These are phyloP conservation scores for Sepioteuthis lessoniana DNA, from an alignment of 2,888 invertebrate species.

Conservation along the genomic window DNA sequence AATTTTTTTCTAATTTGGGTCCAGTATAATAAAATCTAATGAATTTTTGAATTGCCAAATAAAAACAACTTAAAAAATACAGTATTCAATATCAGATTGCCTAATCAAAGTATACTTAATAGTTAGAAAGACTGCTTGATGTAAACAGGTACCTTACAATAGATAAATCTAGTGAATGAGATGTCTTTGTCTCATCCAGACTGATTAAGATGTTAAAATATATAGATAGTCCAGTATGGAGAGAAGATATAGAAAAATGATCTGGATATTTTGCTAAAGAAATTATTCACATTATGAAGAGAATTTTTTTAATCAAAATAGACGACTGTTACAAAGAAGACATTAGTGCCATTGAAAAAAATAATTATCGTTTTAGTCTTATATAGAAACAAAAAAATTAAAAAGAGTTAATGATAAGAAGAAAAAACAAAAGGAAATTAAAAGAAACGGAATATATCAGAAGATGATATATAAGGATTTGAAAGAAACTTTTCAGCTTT, in stretches of 20 bases:
- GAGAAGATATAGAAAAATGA: background rate
- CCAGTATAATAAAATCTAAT: too few species aligned
- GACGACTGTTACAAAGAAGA: background rate
- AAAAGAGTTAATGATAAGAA: background rate
- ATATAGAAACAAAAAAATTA: background rate
- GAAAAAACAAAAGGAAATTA: background rate
- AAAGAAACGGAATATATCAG: background rate
- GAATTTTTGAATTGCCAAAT: too few species aligned
- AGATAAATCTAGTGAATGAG: constrained; percentile 17
- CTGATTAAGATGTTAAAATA: background rate
- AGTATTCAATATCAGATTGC: background rate
- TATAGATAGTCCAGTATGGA: background rate
- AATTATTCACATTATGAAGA: constrained; percentile 33
- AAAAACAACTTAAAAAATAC: background rate
- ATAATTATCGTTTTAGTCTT: background rate
- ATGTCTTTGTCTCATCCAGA: background rate
- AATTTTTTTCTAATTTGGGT: too few species aligned
- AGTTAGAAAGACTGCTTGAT: background rate
- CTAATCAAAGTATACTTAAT: background rate
- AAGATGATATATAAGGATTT: background rate
- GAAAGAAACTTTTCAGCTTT: background rate
- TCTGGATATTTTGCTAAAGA: background rate
- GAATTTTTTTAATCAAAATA: background rate
- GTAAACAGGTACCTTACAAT: background rate
- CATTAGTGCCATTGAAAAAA: background rate